Base-by-base conservation (phyloP, 1,140 invertebrate genomes). In the Trichonephila clavata region DNA sequence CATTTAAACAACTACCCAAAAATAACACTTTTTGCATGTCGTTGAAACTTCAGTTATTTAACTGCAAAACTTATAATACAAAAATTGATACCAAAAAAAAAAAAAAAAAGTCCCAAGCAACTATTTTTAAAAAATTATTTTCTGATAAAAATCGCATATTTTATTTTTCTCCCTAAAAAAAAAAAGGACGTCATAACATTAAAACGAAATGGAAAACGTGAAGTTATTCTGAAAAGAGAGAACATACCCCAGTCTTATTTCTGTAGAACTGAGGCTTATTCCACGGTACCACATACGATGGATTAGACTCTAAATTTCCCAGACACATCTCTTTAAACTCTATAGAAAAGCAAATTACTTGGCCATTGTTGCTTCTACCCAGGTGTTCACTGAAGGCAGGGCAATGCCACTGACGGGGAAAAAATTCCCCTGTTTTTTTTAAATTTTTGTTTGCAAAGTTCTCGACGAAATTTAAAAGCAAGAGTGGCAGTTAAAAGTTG, bases 311-410 rank as follows among this genome's bases (percentile, higher is more conserved):
- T 59, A 14, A 57, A n/a, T 50, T 43, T 5, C 8, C 43, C 39
- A 84, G 50, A 50, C 43, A 50, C 43, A 50, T 14, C 50, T 20
- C 21, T 27, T 57, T 57, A 10, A 21, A 5, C 27, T 39, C 71
- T 39, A 6, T 81, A n/a, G 50, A 84, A 50, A 2, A 57, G 81
- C 81, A 84, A 84, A 84, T 84, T 84, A 84, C 81, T 20, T 59
- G 3, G 43, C 43, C 50, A 84, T 84, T 84, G 81, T 84, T 84
- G 50, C n/a, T 16, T 59, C 81, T 57, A n/a, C 43, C 20, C 81
- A 84, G 81, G 81, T 84, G 81, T 84, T 27, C 81, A 4, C 81
- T 20, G 7, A 8, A 20, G 20, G 43, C 2, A 84, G 81, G 81
- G 81, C 81, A 84, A 57, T 50, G 81, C 50, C 81, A 77, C 18